Evolutionary conservation across 1,140 invertebrate genomes (phyloP).

Genomic region (Helicoverpa armigera): DNA sequence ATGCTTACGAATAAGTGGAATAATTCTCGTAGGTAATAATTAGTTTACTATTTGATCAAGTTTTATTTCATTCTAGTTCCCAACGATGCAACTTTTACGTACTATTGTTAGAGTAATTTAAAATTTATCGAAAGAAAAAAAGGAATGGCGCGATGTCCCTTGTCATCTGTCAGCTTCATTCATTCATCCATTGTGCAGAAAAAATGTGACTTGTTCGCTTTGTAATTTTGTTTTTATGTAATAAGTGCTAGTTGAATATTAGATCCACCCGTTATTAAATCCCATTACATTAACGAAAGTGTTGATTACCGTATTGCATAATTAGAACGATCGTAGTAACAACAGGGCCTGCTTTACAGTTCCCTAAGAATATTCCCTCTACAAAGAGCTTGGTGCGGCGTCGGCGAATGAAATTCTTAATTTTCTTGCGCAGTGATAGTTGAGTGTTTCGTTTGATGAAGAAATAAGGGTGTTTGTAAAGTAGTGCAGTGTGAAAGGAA

Average conservation of each 20-base stretch:
- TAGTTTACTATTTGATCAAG: conserved; percentile 52
- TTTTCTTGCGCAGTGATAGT: conserved; percentile 71
- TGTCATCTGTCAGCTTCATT: conserved; percentile 85
- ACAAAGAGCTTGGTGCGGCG: conserved; percentile 82
- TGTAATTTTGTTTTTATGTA: conserved; percentile 79
- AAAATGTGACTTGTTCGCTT: conserved; percentile 85
- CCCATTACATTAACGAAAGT: conserved; percentile 66
- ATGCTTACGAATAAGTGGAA: conserved; percentile 72
- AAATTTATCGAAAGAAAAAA: conserved; percentile 56
- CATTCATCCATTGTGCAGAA: conserved; percentile 86
- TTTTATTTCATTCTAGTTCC: conserved; percentile 16
- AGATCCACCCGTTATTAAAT: conserved; percentile 70
- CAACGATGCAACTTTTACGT: conserved; percentile 10
- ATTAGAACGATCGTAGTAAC: conserved; percentile 65
- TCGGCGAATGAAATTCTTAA: conserved; percentile 71
- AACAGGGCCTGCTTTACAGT: conserved; percentile 67
- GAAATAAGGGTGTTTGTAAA: conserved; percentile 58
- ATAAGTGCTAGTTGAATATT: conserved; percentile 75
- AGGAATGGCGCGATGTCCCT: conserved; percentile 82
- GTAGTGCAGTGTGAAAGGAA: conserved; percentile 58
- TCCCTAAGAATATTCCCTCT: conserved; percentile 72
- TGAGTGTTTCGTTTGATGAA: conserved; percentile 60
- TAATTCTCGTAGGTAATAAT: conserved; percentile 55
- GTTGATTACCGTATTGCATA: conserved; percentile 63
- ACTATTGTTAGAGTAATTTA: conserved; percentile 14